Evolutionary conservation across 1,140 invertebrate genomes (phyloP).

Genomic region (Drosophila carrolli): DNA sequence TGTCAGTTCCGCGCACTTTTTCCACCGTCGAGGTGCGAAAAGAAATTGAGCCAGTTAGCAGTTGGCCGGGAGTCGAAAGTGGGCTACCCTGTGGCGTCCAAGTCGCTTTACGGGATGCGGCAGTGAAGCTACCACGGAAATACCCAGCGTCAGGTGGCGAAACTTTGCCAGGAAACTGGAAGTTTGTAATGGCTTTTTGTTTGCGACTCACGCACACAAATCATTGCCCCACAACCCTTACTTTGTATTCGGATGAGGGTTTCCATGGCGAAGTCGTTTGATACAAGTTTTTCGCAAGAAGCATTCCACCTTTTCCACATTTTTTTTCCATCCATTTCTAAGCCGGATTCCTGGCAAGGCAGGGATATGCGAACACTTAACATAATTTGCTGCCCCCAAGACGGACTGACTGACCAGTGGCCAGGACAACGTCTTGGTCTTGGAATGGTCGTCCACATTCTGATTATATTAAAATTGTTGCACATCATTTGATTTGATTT

Average conservation of each 20-base stretch:
- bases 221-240: slow-evolving; percentile 39
- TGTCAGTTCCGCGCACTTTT: slow-evolving; percentile 65
- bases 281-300: slow-evolving; percentile 50
- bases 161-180: slow-evolving; percentile 31
- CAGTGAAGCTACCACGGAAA: not conserved
- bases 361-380: slow-evolving; percentile 46
- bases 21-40: slow-evolving; percentile 45
- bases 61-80: not conserved
- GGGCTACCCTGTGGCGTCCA: not conserved
- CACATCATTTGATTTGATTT: slow-evolving; percentile 70
- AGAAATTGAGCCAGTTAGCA: slow-evolving; percentile 16
- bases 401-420: slow-evolving; percentile 51
- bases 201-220: slow-evolving; percentile 50
- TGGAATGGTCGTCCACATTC: slow-evolving; percentile 12
- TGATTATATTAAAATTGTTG: slow-evolving; percentile 70
- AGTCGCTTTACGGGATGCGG: too few species aligned
- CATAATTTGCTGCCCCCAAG: slow-evolving; percentile 53
- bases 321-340: not conserved
- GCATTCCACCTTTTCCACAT: slow-evolving; percentile 28
- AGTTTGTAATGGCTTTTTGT: slow-evolving; percentile 74
- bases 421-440: slow-evolving; percentile 53
- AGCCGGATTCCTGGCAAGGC: not conserved
- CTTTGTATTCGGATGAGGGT: not conserved
- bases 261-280: slow-evolving; percentile 53
- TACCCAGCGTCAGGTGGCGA: slow-evolving; percentile 23